Evolutionary conservation across 2,113 vertebrate genomes (phyloP).

Genomic region (Willisornis vidua): DNA sequence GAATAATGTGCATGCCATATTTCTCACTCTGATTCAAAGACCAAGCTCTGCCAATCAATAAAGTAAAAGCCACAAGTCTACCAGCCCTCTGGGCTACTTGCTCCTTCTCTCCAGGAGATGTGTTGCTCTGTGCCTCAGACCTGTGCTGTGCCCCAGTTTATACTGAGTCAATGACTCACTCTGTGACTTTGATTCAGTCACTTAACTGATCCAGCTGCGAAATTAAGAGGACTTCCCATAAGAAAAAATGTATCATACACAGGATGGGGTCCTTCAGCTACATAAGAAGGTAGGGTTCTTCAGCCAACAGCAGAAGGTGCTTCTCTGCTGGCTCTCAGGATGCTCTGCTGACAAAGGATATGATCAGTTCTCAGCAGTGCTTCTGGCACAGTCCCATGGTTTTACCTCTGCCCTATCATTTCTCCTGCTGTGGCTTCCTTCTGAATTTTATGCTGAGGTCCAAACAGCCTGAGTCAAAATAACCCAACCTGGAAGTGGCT

Average conservation of each 20-base stretch:
- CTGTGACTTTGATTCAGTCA: not conserved
- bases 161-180: not conserved
- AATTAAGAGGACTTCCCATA: not conserved
- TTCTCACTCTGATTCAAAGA: not conserved
- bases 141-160: not conserved
- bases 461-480: slow-evolving; percentile 37
- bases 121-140: not conserved
- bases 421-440: slow-evolving; percentile 42
- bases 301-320: not conserved
- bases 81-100: not conserved
- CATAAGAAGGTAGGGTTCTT: not conserved
- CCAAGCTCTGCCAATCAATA: not conserved
- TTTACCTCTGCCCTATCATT: slow-evolving; percentile 42
- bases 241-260: not conserved
- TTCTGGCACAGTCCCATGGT: not conserved
- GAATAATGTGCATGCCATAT: not conserved
- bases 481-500: slow-evolving; percentile 37
- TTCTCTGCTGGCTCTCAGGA: not conserved
- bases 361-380: not conserved
- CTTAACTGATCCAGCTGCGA: not conserved
- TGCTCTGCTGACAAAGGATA: not conserved
- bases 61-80: not conserved
- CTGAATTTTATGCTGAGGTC: slow-evolving; percentile 10
- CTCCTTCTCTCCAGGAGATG: not conserved
- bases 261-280: not conserved